Evolutionary conservation across 2,113 vertebrate genomes (phyloP), one percentile per base, ranked within the genome.

Genomic region (Girardinichthys multiradiatus): DNA sequence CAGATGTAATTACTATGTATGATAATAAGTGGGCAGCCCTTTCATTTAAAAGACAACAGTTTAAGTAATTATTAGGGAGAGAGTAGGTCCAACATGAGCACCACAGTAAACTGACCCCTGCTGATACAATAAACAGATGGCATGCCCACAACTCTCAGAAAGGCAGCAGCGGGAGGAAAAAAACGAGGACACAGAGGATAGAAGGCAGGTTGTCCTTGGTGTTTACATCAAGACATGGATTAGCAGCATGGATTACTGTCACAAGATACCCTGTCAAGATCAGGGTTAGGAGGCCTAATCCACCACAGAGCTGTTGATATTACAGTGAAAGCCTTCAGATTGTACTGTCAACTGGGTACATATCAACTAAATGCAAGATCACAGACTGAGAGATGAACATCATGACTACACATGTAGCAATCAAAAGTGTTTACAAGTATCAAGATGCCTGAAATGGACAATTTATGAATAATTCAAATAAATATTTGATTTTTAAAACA

Each of bases 231-330:
- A 86, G 81, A 87, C 72, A 57, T 87, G 90, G 90, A 91, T 93
- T 92, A 92, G 86, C 90, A 80, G 86, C 76, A 71, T 90, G 91
- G 91, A 93, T 92, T 91, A 94, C 91, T 91, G 91, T 92, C 89
- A 86, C 64, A 59, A 83, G 90, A 86, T 90, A 89, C 88, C 90
- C 89, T 72, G 86, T 86, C 83, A 83, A 82, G 76, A 90, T 90
- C 74, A 48, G 78, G 90, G 90, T 87, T 81, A 86, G 80, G 82
- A 85, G 76, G 86, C 85, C 80, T 93, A 90, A 90, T 92, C 90
- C 90, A 89, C 83, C 78, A 68, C 72, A 67, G 86, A 86, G 88
- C 84, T 84, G 75, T 74, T 86, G 86, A 90, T 90, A 89, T 89
- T 82, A 87, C 74, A 89, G 86, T 76, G 74, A 82, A 82, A 82